These are phyloP conservation scores for Cryptotermes secundus DNA, from an alignment of 1,140 invertebrate species.

Conservation along the genomic window DNA sequence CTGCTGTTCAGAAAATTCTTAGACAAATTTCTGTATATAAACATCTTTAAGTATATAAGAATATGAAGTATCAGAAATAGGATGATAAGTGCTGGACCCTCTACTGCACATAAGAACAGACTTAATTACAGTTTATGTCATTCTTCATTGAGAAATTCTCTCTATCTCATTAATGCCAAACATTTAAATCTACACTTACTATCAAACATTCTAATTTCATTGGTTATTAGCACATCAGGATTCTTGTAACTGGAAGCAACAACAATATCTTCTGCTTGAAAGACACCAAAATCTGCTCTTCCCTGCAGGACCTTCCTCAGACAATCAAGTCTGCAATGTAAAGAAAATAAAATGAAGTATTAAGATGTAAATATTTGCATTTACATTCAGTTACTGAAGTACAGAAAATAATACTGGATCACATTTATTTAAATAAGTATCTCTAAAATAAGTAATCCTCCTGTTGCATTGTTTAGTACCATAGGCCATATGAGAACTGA, in stretches of 20 bases:
- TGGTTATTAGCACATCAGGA: conserved; percentile 65
- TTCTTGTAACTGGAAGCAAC: conserved; percentile 63
- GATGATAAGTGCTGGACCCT: too few species aligned
- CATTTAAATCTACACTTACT: conserved; percentile 29
- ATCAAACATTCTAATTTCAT: conserved; percentile 59
- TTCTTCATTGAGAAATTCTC: too few species aligned
- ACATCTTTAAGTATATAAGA: too few species aligned
- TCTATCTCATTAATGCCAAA: too few species aligned
- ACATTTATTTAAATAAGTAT: not conserved
- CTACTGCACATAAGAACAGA: too few species aligned
- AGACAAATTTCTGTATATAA: too few species aligned
- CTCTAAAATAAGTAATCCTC: not conserved
- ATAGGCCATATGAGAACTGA: not conserved
- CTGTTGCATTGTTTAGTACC: not conserved
- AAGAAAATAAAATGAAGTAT: conserved; percentile 28
- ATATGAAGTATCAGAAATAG: too few species aligned
- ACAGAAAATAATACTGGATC: not conserved
- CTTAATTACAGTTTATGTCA: too few species aligned
- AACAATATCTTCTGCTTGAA: conserved; percentile 78
- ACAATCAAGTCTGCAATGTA: conserved; percentile 66
- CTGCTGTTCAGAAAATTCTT: too few species aligned
- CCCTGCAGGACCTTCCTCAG: conserved; percentile 68
- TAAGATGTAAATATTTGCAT: conserved; percentile 20
- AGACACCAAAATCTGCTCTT: conserved; percentile 76
- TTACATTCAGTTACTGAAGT: too few species aligned